phyloP scores from a whole-genome alignment of 1,140 invertebrate genomes.

The Drosophila lowei region DNA sequence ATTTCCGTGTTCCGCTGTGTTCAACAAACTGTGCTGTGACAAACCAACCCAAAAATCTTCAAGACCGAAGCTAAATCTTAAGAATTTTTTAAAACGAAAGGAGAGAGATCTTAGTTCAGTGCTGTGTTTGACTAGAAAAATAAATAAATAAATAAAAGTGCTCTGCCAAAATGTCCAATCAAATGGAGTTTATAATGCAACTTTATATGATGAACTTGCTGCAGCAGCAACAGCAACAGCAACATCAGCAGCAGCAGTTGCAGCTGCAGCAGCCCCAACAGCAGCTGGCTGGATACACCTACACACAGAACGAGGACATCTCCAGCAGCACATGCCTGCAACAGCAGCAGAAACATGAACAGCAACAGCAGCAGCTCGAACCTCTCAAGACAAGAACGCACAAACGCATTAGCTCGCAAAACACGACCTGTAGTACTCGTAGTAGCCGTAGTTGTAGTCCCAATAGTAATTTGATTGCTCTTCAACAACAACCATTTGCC shows the following conservation, averaged over 20 bases:
- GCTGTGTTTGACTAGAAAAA: conserved; percentile 15
- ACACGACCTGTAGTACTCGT: conserved; percentile 81
- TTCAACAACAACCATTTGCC: conserved; percentile 56
- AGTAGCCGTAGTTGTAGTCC: conserved; percentile 83
- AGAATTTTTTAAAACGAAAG: conserved; percentile 41
- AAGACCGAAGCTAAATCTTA: conserved; percentile 36
- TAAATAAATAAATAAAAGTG: conserved; percentile 31
- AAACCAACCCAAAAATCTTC: conserved; percentile 23
- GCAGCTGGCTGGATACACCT: conserved; percentile 41
- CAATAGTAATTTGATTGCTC: conserved; percentile 82
- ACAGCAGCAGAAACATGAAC: conserved; percentile 45
- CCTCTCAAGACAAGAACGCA: conserved; percentile 70
- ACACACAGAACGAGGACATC: conserved; percentile 73
- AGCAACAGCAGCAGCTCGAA: conserved; percentile 46
- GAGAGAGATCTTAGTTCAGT: conserved; percentile 40
- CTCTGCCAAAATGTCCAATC: conserved; percentile 68
- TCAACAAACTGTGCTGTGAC: conserved; percentile 35
- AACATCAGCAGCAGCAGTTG: conserved; percentile 50
- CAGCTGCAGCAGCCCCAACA: conserved; percentile 51
- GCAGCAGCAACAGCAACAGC: conserved; percentile 67
- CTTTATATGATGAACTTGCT: conserved; percentile 82
- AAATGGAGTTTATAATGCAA: conserved; percentile 82
- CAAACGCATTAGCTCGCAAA: conserved; percentile 79
- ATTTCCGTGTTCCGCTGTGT: conserved; percentile 22
- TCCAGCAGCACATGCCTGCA: conserved; percentile 72